Percentiles rank a stretch among this genome's conserved stretches.
phyloP scores from a whole-genome alignment of 53 echinoderm and acorn worm genomes.

The Crossaster papposus region DNA sequence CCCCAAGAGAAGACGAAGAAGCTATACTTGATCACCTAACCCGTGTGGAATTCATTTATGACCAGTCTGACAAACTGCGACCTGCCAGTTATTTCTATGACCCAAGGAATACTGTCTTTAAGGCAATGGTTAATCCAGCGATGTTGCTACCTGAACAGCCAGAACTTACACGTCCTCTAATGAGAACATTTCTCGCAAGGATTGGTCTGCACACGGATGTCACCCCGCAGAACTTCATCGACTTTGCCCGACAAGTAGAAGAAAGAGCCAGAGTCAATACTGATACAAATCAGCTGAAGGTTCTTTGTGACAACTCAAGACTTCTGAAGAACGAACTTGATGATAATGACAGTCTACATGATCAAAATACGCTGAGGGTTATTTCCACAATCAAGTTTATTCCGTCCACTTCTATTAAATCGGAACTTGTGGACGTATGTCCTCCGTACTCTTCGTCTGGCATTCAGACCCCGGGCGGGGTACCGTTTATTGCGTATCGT shows the following conservation, averaged over 20 bases:
- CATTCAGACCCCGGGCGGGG: not conserved
- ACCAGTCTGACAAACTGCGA: conserved; percentile 2
- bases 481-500: conserved; percentile 28
- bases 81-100: conserved; percentile 48
- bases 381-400: conserved; percentile 55
- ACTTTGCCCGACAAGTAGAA: conserved; percentile 55
- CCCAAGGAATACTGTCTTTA: conserved; percentile 37
- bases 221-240: conserved; percentile 13
- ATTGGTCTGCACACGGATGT: conserved; percentile 47
- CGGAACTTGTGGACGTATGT: conserved; percentile 27
- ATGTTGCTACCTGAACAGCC: conserved; percentile 34
- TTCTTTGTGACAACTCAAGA: not conserved
- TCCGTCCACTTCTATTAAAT: conserved; percentile 20
- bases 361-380: not conserved
- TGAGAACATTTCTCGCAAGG: conserved; percentile 23
- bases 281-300: not conserved
- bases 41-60: conserved; percentile 9
- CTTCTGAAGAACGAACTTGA: conserved; percentile 20
- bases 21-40: not conserved
- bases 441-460: not conserved
- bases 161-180: not conserved
- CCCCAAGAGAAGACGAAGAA: not conserved
- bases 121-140: conserved; percentile 27
- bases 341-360: not conserved
- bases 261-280: not conserved